Percentiles rank a stretch among this genome's conserved stretches.
phyloP scores from a whole-genome alignment of 92 coral and sea anemone species.

The Plumapathes pennacea region DNA sequence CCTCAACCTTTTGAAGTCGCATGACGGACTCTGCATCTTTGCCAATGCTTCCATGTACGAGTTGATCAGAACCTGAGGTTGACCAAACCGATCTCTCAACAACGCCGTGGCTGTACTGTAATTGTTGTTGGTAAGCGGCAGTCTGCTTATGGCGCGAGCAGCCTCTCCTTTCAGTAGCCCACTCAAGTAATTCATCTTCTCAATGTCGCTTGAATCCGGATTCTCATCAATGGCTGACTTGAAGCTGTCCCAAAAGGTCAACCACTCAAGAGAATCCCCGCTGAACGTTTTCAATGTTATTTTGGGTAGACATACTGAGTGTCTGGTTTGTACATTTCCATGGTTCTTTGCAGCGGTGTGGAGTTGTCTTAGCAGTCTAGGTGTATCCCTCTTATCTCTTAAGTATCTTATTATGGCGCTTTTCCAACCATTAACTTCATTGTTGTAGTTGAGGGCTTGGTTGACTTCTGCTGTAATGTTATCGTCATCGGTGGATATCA shows the following conservation, averaged over 20 bases:
- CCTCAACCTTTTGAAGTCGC: constrained; percentile 46
- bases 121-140: constrained; percentile 56
- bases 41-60: constrained; percentile 67
- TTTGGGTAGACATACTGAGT: constrained; percentile 42
- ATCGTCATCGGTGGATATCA: constrained; percentile 8
- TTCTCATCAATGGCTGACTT: constrained; percentile 26
- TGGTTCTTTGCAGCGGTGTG: too few relatives aligned
- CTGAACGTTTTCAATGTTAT: constrained; percentile 32
- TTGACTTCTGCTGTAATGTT: constrained; percentile 27
- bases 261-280: constrained; percentile 51
- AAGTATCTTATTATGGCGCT: constrained; percentile 11
- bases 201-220: constrained; percentile 19
- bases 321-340: too few relatives aligned
- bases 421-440: constrained; percentile 15
- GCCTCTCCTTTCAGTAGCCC: constrained; percentile 46
- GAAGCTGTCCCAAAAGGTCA: constrained; percentile 59
- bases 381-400: constrained; percentile 25
- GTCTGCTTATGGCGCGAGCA: constrained; percentile 51
- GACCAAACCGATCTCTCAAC: constrained; percentile 62
- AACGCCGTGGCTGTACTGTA: constrained; percentile 58
- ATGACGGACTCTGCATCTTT: constrained; percentile 40
- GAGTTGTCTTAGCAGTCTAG: constrained; percentile 35
- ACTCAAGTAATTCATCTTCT: constrained; percentile 30
- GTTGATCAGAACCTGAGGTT: constrained; percentile 46
- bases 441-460: constrained; percentile 27